Conservation (phyloP, 2,113 vertebrate species). For the Choloepus hoffmanni region DNA sequence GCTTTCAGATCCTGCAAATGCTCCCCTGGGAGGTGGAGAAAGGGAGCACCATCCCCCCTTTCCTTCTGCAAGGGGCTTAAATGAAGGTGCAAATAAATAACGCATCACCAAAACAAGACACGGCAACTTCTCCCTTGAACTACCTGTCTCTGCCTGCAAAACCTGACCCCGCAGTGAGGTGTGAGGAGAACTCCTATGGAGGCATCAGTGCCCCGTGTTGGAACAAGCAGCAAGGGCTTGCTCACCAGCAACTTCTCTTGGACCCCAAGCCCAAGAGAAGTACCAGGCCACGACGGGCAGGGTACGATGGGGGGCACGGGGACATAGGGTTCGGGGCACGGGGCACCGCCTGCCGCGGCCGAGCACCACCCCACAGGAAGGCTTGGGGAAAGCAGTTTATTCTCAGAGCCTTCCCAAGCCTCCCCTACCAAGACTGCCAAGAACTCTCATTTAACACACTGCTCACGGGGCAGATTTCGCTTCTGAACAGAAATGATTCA, state of each 20-base stretch:
- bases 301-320: not conserved
- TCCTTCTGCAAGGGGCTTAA: not conserved
- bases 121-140: not conserved
- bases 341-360: not conserved
- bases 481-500: constrained; percentile 44
- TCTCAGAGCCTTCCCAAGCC: not conserved
- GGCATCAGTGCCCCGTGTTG: not conserved
- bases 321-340: too few species aligned
- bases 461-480: not conserved
- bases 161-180: not conserved
- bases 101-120: not conserved
- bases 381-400: not conserved
- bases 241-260: not conserved
- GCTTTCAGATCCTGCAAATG: not conserved
- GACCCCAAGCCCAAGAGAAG: not conserved
- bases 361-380: not conserved
- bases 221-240: not conserved
- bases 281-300: not conserved
- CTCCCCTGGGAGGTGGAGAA: not conserved
- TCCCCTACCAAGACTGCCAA: not conserved
- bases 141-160: not conserved
- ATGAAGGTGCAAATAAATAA: not conserved
- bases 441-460: not conserved
- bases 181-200: not conserved
- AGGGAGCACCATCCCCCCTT: not conserved